Evolutionary conservation across 2,113 vertebrate genomes (phyloP).

Genomic region (Gulo gulo): DNA sequence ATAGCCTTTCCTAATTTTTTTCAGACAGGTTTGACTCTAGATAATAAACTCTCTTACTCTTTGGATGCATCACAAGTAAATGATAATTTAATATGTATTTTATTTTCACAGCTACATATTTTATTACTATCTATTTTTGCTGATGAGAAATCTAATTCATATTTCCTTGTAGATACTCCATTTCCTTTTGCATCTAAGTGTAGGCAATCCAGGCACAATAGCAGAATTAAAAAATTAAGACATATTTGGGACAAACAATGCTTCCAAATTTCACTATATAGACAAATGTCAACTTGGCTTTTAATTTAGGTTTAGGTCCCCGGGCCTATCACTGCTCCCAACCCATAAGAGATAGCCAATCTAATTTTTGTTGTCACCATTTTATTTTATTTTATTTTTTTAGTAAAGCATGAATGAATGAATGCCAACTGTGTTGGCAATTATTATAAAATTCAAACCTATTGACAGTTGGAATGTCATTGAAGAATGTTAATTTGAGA

Average conservation of each 20-base stretch:
- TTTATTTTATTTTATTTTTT: neutral
- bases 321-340: neutral
- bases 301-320: neutral
- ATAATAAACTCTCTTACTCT: neutral
- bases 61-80: neutral
- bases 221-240: neutral
- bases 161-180: neutral
- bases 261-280: neutral
- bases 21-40: neutral
- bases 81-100: neutral
- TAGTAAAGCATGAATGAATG: neutral
- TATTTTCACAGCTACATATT: neutral
- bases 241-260: neutral
- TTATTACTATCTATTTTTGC: neutral
- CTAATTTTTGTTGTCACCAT: neutral
- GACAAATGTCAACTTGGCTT: neutral
- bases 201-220: neutral
- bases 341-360: neutral
- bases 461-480: neutral
- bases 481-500: neutral
- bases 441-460: neutral
- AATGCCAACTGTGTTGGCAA: neutral
- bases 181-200: neutral
- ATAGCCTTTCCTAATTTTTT: neutral
- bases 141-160: neutral